A percentile compares a stretch with the other conserved stretches of the same genome.
phyloP scores from a whole-genome alignment of 1,140 invertebrate species.

The Dinoponera quadriceps region DNA sequence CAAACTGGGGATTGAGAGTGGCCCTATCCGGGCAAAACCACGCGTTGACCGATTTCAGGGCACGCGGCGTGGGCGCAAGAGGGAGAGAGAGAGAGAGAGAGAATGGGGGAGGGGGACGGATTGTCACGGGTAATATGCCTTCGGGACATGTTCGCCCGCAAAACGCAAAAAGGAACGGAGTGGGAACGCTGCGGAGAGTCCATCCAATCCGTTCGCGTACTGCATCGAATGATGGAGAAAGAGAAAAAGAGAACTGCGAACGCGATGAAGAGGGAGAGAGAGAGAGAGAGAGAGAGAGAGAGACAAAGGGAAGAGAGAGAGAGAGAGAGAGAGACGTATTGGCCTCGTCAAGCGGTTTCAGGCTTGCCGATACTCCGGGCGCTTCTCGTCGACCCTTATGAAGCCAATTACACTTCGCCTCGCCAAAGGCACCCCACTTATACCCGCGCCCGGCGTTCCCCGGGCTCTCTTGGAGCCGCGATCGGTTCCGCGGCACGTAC shows the following conservation, averaged over 20 bases:
- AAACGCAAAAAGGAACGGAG: conserved; percentile 66
- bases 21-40: conserved; percentile 73
- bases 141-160: conserved; percentile 66
- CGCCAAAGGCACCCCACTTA: conserved; percentile 79
- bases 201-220: conserved; percentile 58
- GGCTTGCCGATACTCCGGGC: conserved; percentile 76
- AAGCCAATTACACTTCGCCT: conserved; percentile 80
- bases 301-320: conserved; percentile 9
- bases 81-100: background rate
- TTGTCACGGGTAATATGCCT: conserved; percentile 59
- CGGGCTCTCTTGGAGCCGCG: conserved; percentile 57
- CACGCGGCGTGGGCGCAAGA: conserved; percentile 1
- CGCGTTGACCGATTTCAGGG: conserved; percentile 73
- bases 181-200: conserved; percentile 42
- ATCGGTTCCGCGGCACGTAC: conserved; percentile 68
- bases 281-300: conserved; percentile 30
- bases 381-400: conserved; percentile 80
- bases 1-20: conserved; percentile 49
- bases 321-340: conserved; percentile 66
- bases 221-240: conserved; percentile 27
- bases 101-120: conserved; percentile 4
- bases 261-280: conserved; percentile 45
- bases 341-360: conserved; percentile 79
- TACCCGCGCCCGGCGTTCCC: conserved; percentile 56
- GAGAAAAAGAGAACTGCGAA: conserved; percentile 49